Conservation (phyloP, 1,140 invertebrate species). For the Belonocnema kinseyi region DNA sequence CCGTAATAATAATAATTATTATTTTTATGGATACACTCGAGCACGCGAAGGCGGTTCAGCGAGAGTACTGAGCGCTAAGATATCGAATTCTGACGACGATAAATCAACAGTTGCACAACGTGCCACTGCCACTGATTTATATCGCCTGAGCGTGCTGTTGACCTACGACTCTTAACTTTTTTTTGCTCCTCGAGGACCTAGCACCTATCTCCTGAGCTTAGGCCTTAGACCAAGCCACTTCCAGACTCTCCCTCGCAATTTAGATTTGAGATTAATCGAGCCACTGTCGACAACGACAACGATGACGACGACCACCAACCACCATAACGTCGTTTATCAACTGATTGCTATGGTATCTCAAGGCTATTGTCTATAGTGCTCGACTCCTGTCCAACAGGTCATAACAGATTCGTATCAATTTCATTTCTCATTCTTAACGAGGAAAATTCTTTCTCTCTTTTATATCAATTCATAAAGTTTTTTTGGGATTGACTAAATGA, state of each 20-base stretch:
- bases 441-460: no score
- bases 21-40: not conserved
- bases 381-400: not conserved
- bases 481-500: no score
- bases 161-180: conserved; percentile 39
- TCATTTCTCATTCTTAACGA: no score
- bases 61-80: not conserved
- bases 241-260: conserved; percentile 47
- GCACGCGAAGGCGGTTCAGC: not conserved
- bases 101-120: conserved; percentile 52
- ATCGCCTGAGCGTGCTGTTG: conserved; percentile 43
- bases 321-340: conserved; percentile 36
- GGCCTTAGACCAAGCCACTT: not conserved
- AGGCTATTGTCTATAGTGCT: conserved; percentile 44
- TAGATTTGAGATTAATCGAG: conserved; percentile 54
- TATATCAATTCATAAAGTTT: no score
- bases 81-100: conserved; percentile 39
- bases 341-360: conserved; percentile 53
- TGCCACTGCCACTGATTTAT: conserved; percentile 47
- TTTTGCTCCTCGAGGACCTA: conserved; percentile 11
- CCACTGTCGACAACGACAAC: conserved; percentile 50
- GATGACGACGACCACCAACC: conserved; percentile 46
- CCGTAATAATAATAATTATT: not conserved
- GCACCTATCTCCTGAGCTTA: not conserved
- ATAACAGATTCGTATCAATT: not conserved